Base-by-base conservation (phyloP, 2,797 vertebrate genomes). In the Cynodonichthys magdalenae region DNA sequence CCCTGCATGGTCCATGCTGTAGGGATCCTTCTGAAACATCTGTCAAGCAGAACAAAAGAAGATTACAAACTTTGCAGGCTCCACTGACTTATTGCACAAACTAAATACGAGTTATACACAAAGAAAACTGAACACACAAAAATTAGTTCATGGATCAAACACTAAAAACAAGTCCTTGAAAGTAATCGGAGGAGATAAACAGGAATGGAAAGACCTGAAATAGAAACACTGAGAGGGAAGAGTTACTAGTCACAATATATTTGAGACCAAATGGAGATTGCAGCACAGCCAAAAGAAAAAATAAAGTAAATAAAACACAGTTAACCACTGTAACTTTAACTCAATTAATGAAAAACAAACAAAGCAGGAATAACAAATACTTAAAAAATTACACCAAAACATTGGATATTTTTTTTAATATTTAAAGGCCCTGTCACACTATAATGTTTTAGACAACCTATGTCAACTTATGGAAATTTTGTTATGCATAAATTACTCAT, bases 1-100 rank as follows among this genome's bases (percentile, higher is more conserved):
- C 67, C 92, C 88, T 0, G 78, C 69, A 64, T 94, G 94, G 73
- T 97, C 95, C 0, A 83, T 77, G 51, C 86, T 57, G 63, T 95
- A 96, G 0, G 93, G 93, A 73, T 98, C 96, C 82, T 97, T 98
- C 85, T 94, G 94, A 83, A 95, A 96, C 10, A 95, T 95, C 97
- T 99, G 90, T 28, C 54, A 9, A 66, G 79, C 31, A 74, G 77
- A 81, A 75, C 15, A 85, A 29, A 15, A 20, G 29, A 4, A 29
- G 29, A 41, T 52, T 80, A 39, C 3, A 49, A 15, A 17, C 15
- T 31, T 19, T 39, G 36, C 10, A 39, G 36, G 36, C 36, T 44
- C 14, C 45, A 20, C 18, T 48, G 19, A 17, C 19, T 46, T 6
- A 17, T 14, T 36, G 0, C 42, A 71, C 7, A 15, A 36, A 57